A percentile compares a stretch with the other conserved stretches of the same genome.
phyloP scores from a whole-genome alignment of 2,888 invertebrate species.

The Ischnura elegans region DNA sequence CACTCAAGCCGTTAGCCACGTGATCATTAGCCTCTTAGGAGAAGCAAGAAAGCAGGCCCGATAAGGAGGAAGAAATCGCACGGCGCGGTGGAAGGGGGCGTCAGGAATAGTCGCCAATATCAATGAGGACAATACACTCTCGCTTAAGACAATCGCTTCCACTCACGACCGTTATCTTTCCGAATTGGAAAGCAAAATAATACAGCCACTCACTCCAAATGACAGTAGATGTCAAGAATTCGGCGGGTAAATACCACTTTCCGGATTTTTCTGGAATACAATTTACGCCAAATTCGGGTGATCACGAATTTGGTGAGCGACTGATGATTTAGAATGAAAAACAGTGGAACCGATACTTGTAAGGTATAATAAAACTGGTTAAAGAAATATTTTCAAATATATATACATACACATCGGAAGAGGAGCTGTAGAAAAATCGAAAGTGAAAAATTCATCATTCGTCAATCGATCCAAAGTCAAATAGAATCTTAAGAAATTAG shows the following conservation, averaged over 20 bases:
- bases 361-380: no score
- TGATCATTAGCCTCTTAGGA: no score
- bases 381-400: no score
- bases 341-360: no score
- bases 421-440: no score
- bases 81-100: background rate
- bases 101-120: slow-evolving; percentile 10
- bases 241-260: background rate
- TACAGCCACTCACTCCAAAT: background rate
- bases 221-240: background rate
- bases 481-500: no score
- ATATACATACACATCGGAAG: no score
- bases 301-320: background rate
- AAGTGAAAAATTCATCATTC: no score
- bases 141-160: background rate
- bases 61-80: background rate
- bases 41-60: no score
- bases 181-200: background rate
- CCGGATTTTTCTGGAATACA: background rate
- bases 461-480: no score
- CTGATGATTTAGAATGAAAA: no score
- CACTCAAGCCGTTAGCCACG: no score
- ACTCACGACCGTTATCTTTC: background rate
- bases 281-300: background rate
- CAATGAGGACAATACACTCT: background rate